Evolutionary conservation across 2,888 invertebrate species (phyloP), one percentile per base, ranked within the genome.

Genomic region (Plagiodera versicolora): DNA sequence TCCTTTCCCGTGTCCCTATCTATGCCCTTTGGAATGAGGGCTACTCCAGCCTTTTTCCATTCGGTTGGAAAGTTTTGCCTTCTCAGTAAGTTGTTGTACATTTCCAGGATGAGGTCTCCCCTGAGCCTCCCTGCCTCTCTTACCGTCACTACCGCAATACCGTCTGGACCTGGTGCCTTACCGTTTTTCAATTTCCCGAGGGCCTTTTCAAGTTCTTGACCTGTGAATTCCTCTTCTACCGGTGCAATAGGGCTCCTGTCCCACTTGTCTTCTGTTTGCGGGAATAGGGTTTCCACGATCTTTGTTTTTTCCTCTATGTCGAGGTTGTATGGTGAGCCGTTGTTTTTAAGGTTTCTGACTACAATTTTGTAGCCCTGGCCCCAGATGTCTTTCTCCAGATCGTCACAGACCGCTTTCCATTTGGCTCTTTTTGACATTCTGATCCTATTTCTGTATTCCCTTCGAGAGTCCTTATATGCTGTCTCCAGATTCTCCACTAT

Each of bases 81-180:
- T 2, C 9, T 44, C 3, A 65, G 28, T 8, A 49, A 32, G 1
- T 30, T 17, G 20, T 65, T 62, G 6, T 32, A 20, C 0, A 57
- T 2, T 0, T 44, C 18, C 14, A 53, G 11, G 0, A 63, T 20
- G 0, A 32, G 1, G 6, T 61, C 28, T 9, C 57, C 56, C 0
- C 18, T 14, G 10, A n/a, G 9, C 11, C 19, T 54, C 17, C 55
- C 53, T 3, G 46, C 47, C 10, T n/a, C 10, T 16, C 48, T 59
- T 0, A 64, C 16, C 4, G 44, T 46, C 45, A 62, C 60, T 2
- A 49, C 16, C 3, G 57, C 52, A 9, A 66, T 20, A 0, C 54
- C 50, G 30, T 64, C 66, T 1, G 54, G 46, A 0, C 62, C 66
- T 3, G 64, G 58, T 0, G 64, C 56, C 28, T 56, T 60, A 14